phyloP scores from a whole-genome alignment of 1,140 invertebrate species.

The Harpegnathos saltator region DNA sequence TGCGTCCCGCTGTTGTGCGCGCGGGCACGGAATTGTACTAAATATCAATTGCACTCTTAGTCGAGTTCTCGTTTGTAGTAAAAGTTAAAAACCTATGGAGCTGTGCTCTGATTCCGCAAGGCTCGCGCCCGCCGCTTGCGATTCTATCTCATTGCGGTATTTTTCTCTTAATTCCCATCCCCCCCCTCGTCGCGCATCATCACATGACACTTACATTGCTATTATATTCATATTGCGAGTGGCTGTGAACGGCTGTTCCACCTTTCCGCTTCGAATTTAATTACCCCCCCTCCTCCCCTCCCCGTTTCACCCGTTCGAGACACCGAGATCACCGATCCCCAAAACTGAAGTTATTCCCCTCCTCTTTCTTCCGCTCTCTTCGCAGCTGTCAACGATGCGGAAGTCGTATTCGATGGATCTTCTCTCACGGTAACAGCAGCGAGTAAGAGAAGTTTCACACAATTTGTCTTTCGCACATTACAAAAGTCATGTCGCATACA shows the following conservation, averaged over 20 bases:
- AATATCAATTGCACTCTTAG: constrained; percentile 64
- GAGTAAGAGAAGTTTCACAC: no score
- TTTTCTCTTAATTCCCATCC: constrained; percentile 3
- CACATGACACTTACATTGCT: constrained; percentile 59
- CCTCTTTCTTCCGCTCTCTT: no score
- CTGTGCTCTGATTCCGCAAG: constrained; percentile 40
- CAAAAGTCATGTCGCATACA: no score
- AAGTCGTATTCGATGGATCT: no score
- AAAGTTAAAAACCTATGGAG: constrained; percentile 72
- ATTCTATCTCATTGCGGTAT: constrained; percentile 22
- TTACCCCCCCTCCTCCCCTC: no score
- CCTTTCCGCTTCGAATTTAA: no score
- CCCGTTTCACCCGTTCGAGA: no score
- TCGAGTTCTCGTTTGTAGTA: constrained; percentile 21
- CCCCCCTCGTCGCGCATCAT: background rate
- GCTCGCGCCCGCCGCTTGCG: constrained; percentile 62
- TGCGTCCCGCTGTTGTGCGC: constrained; percentile 10
- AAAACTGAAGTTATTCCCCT: no score
- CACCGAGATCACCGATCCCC: no score
- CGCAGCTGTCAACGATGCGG: no score
- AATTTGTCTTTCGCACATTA: no score
- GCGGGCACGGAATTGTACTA: constrained; percentile 66
- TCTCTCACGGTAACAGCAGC: no score
- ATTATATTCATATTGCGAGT: constrained; percentile 62
- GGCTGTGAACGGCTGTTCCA: constrained; percentile 29